Percentiles rank a stretch among this genome's conserved stretches.
These are phyloP conservation scores for Lophius americanus DNA, from an alignment of 2,797 vertebrate genomes.

Conservation along the genomic window DNA sequence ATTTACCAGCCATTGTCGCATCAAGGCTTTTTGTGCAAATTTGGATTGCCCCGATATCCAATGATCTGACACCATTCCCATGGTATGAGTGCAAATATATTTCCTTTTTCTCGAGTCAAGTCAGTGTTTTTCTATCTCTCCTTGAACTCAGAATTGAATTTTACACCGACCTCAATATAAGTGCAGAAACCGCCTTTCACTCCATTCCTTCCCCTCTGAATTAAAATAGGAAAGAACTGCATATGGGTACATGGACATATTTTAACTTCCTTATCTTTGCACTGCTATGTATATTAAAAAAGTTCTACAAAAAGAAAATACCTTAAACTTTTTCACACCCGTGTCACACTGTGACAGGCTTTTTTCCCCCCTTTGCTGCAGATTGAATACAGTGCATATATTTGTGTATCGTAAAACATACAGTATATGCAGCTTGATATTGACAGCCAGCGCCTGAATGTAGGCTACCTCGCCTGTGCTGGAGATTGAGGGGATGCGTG, in stretches of 20 bases:
- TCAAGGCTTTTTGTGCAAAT: constrained; percentile 32
- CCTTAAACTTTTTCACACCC: constrained; percentile 52
- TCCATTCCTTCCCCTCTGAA: constrained; percentile 16
- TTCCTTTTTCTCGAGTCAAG: constrained; percentile 24
- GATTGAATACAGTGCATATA: constrained; percentile 17
- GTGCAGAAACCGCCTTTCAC: constrained; percentile 24
- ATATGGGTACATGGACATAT: constrained; percentile 17
- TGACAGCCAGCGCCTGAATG: constrained; percentile 48
- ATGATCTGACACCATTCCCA: constrained; percentile 62
- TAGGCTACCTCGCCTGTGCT: constrained; percentile 34
- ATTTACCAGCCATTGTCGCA: constrained; percentile 22
- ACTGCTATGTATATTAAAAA: constrained; percentile 27
- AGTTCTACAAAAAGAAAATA: constrained; percentile 43
- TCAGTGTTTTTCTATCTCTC: constrained; percentile 33
- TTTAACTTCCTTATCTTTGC: constrained; percentile 22
- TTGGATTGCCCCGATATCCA: constrained; percentile 39
- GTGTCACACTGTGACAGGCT: constrained; percentile 25
- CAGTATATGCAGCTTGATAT: constrained; percentile 44
- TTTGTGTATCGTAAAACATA: constrained; percentile 52
- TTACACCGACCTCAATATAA: constrained; percentile 30
- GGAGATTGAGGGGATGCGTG: constrained; percentile 52
- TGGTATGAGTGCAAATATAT: constrained; percentile 45
- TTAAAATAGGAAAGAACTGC: constrained; percentile 49
- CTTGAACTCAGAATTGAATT: constrained; percentile 65
- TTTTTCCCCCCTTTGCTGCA: constrained; percentile 26